Evolutionary conservation across 2,797 vertebrate species (phyloP).

Genomic region (Poecilia velifera): DNA sequence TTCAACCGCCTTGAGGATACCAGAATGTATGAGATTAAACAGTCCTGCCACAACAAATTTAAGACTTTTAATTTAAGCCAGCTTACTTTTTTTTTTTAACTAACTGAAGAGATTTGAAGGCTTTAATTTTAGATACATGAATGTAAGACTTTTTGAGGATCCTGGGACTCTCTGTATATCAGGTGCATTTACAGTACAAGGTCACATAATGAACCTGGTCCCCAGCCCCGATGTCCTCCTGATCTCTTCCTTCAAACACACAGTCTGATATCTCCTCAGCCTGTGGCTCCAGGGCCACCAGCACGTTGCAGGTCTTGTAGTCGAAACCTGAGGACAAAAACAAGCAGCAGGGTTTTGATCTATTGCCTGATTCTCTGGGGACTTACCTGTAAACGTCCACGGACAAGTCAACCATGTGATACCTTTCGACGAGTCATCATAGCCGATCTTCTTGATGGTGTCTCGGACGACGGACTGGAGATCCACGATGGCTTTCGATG

Average conservation of each 20-base stretch:
- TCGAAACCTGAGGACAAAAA: slow-evolving; percentile 75
- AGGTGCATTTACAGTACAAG: neutral
- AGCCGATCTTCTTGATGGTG: slow-evolving; percentile 80
- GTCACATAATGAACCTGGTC: slow-evolving; percentile 75
- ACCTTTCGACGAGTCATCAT: slow-evolving; percentile 82
- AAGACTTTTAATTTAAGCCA: neutral
- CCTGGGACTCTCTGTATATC: neutral
- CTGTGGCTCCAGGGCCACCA: slow-evolving; percentile 81
- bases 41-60: neutral
- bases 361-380: neutral
- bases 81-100: neutral
- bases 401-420: neutral
- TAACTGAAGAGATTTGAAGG: neutral
- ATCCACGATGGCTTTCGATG: slow-evolving; percentile 78
- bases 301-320: slow-evolving; percentile 82
- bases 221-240: slow-evolving; percentile 81
- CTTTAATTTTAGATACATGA: neutral
- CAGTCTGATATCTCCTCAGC: slow-evolving; percentile 78
- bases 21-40: neutral
- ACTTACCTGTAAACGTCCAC: neutral
- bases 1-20: no score
- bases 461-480: slow-evolving; percentile 78
- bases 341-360: neutral
- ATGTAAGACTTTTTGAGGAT: neutral
- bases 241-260: slow-evolving; percentile 76